Conservation (phyloP, 2,888 invertebrate species). For the Pogonocherus hispidulus region DNA sequence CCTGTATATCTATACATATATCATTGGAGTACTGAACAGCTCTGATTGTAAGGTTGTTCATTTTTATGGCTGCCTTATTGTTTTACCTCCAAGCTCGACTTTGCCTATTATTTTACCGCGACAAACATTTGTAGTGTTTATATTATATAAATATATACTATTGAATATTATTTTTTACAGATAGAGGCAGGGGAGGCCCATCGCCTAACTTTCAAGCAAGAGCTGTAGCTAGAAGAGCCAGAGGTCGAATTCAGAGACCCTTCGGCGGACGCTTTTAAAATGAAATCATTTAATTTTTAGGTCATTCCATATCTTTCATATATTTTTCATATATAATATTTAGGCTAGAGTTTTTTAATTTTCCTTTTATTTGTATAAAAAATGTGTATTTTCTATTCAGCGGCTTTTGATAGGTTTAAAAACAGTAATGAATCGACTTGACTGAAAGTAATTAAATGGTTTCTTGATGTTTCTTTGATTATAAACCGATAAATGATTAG, state of each 20-base stretch:
- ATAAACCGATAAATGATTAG: constrained; percentile 15
- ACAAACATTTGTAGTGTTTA: too few species aligned
- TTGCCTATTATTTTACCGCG: too few species aligned
- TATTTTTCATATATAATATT: constrained; percentile 10
- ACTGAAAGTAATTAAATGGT: constrained; percentile 10
- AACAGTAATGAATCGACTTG: constrained; percentile 8
- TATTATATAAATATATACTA: too few species aligned
- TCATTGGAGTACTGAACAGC: too few species aligned
- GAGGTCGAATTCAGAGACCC: constrained; percentile 60
- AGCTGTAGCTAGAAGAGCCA: constrained; percentile 59
- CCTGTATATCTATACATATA: too few species aligned
- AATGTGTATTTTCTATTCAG: constrained; percentile 9
- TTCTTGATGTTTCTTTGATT: neutral
- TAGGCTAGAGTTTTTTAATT: constrained; percentile 11
- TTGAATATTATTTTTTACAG: constrained; percentile 38
- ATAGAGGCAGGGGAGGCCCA: constrained; percentile 53
- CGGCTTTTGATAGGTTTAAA: constrained; percentile 14
- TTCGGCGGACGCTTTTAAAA: constrained; percentile 55
- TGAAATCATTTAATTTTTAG: constrained; percentile 20
- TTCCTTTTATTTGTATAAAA: constrained; percentile 21
- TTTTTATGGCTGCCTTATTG: too few species aligned
- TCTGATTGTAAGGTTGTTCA: too few species aligned
- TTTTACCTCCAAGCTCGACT: too few species aligned
- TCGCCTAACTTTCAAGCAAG: constrained; percentile 58
- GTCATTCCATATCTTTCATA: constrained; percentile 40